Evolutionary conservation across 2,888 invertebrate genomes (phyloP), one percentile per base, ranked within the genome.

Genomic region (Zygothrica quintamaculata): DNA sequence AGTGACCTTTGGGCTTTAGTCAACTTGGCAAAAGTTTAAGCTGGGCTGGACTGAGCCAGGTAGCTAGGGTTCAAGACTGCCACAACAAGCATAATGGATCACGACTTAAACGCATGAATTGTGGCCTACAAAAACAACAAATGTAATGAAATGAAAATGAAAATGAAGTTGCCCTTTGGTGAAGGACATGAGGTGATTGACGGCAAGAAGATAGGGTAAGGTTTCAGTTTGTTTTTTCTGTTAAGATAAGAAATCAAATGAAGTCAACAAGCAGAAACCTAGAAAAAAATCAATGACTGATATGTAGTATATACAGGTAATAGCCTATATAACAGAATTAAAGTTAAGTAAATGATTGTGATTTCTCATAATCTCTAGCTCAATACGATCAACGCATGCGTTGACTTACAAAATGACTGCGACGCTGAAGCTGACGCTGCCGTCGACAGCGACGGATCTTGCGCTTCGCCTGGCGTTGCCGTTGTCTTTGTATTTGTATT

Each of bases 131-230:
- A 22, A 18, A 13, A 39, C n/a, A n/a, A n/a, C n/a, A n/a, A n/a
- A n/a, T n/a, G n/a, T n/a, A n/a, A n/a, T n/a, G n/a, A n/a, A n/a
- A n/a, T n/a, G n/a, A n/a, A 51, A 55, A 47, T 47, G 51, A 34
- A 51, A 60, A 16, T 53, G 36, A 18, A 34, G 40, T 57, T 40
- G 60, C 57, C 64, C 56, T 62, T 50, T 62, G 42, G n/a, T 15
- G 58, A 74, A 66, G 72, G 68, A 55, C 80, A 52, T 40, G 44
- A 65, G 69, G 69, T 69, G 64, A 77, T 59, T 65, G 81, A 65
- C 77, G 72, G 61, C 18, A 7, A 29, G n/a, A 29, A 5, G 7
- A 2, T n/a, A 29, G 36, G 12, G 8, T 12, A 31, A 9, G n/a
- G 11, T 8, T 50, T 33, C 31, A 7, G n/a, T 9, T 7, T 50